Base-by-base conservation (phyloP, 2,888 invertebrate genomes). In the Stenichneumon culpator region DNA sequence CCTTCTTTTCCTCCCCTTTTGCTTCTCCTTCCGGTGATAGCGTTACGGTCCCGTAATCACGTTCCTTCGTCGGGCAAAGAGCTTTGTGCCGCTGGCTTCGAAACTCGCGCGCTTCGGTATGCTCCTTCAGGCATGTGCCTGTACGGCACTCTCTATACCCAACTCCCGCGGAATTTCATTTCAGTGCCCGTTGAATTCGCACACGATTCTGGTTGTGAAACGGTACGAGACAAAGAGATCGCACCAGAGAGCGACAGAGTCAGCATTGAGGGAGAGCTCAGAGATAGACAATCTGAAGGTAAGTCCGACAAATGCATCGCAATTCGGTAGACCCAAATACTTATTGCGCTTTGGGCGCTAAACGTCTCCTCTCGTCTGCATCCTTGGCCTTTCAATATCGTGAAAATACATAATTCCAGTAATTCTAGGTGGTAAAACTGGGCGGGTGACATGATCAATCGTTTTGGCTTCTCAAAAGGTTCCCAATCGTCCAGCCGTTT, bases 131-230 rank as follows among this genome's bases (percentile, higher is more conserved):
- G 78, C 69, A 69, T 78, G 78, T 78, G 78, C 78, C 47, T 14
- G 57, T 60, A 28, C 28, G 32, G 36, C 67, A 32, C 79, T 36
- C 47, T 36, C n/a, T 63, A 60, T 47, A 44, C 9, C 79, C 44
- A 63, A 70, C 69, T 70, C 70, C 36, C 70, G 19, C 28, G 79
- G 79, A 79, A 79, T 79, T 79, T 79, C 79, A 79, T 79, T 79
- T 79, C 63, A 63, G 70, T 70, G 28, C 19, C 44, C 78, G 57
- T 78, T 60, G 70, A 63, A 63, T 70, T 79, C 79, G 70, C 63
- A 70, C 63, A 79, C 70, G 50, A 73, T 73, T 73, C 19, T 25
- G 60, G 39, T 22, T 47, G 63, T 47, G 60, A 47, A 28, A 16
- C 19, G 67, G 39, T 54, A 77, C 39, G 36, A 63, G 50, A 75